These are phyloP conservation scores for Steinernema hermaphroditum DNA, from an alignment of 2,888 invertebrate genomes.

Conservation along the genomic window DNA sequence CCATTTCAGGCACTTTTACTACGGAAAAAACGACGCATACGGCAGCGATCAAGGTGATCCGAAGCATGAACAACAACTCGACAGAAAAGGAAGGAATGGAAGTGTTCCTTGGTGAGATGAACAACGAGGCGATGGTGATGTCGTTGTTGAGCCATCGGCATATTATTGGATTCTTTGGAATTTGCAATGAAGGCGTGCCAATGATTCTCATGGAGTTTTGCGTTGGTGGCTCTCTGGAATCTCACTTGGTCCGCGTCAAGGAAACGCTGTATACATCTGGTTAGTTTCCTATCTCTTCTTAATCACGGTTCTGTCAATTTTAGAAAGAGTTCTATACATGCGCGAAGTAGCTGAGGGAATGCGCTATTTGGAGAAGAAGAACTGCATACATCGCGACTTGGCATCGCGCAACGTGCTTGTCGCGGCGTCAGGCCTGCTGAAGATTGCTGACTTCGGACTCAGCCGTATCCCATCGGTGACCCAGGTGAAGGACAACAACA, in stretches of 20 bases:
- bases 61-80: background rate
- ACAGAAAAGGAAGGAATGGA: background rate
- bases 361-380: background rate
- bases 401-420: conserved; percentile 94
- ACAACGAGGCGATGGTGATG: background rate
- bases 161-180: background rate
- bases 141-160: background rate
- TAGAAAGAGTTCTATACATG: background rate
- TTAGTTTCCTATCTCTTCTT: background rate
- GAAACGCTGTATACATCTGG: background rate
- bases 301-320: too few relatives aligned
- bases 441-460: conserved; percentile 95
- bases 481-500: conserved; percentile 74
- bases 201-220: background rate
- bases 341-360: conserved; percentile 7
- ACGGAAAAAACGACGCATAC: background rate
- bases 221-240: background rate
- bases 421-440: conserved; percentile 85
- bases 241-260: background rate
- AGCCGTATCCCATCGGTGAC: conserved; percentile 69
- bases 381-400: conserved; percentile 92
- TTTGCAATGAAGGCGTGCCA: background rate
- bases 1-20: background rate
- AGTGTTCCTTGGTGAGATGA: background rate
- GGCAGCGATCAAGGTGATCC: background rate